These are phyloP conservation scores for Macquaria australasica DNA, from an alignment of 2,113 vertebrate genomes.

Conservation along the genomic window DNA sequence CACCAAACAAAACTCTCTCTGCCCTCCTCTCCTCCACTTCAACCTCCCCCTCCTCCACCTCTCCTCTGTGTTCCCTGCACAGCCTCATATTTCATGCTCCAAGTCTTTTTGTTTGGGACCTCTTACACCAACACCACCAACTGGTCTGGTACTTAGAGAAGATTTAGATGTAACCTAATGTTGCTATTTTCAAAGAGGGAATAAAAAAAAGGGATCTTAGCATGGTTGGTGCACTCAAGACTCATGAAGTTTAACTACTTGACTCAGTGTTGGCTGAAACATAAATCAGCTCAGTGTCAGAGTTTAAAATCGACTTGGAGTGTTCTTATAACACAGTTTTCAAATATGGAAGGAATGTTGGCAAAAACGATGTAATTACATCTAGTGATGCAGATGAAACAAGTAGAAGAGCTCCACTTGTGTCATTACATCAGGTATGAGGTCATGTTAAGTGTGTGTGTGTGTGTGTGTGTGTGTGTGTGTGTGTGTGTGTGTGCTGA, in stretches of 20 bases:
- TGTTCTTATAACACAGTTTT: constrained; percentile 11
- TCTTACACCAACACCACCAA: constrained; percentile 58
- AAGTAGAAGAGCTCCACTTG: constrained; percentile 13
- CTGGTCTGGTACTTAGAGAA: constrained; percentile 46
- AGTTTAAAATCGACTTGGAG: background rate
- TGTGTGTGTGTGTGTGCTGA: constrained; percentile 38
- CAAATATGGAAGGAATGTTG: constrained; percentile 18
- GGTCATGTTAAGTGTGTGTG: constrained; percentile 40
- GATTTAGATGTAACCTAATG: constrained; percentile 65
- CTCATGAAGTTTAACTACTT: constrained; percentile 38
- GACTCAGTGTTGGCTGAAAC: constrained; percentile 5
- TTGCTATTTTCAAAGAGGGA: constrained; percentile 53
- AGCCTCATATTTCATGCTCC: constrained; percentile 77
- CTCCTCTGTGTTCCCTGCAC: constrained; percentile 42
- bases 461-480: constrained; percentile 39
- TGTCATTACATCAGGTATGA: constrained; percentile 51
- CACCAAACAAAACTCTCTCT: constrained; percentile 63
- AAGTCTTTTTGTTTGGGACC: constrained; percentile 66
- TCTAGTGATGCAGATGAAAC: constrained; percentile 24
- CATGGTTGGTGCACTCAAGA: constrained; percentile 29
- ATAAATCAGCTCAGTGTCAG: constrained; percentile 40
- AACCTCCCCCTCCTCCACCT: constrained; percentile 32
- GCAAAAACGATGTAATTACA: background rate
- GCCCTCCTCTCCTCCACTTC: constrained; percentile 18
- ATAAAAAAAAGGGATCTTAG: constrained; percentile 21